A percentile compares a stretch with the other conserved stretches of the same genome.
These are phyloP conservation scores for Phyto melanocephala DNA, from an alignment of 2,888 invertebrate genomes.

Conservation along the genomic window DNA sequence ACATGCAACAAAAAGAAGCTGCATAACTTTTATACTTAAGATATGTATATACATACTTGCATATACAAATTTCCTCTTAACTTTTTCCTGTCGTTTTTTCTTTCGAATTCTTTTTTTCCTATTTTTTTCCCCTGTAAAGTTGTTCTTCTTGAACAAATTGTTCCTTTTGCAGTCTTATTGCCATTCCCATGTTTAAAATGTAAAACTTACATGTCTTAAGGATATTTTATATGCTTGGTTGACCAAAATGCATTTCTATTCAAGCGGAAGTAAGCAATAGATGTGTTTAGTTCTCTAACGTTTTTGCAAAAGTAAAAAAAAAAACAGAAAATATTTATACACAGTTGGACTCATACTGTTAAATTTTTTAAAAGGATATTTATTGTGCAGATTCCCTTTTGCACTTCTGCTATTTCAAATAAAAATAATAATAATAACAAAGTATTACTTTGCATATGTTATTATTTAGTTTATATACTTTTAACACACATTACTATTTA, in stretches of 20 bases:
- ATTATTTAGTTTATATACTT: constrained; percentile 52
- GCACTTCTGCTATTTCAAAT: neutral
- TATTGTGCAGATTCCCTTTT: neutral
- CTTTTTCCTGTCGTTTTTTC: constrained; percentile 30
- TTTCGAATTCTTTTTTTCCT: neutral
- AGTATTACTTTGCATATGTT: constrained; percentile 60
- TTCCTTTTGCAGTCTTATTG: constrained; percentile 53
- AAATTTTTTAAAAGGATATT: neutral
- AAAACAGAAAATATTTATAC: constrained; percentile 48
- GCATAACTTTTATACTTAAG: constrained; percentile 50
- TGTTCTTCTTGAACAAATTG: constrained; percentile 38
- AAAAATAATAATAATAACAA: neutral
- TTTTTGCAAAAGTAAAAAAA: constrained; percentile 8
- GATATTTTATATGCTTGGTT: constrained; percentile 65
- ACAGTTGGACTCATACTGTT: constrained; percentile 16
- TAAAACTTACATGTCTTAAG: constrained; percentile 53
- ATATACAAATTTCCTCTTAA: constrained; percentile 13
- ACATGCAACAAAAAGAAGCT: constrained; percentile 28
- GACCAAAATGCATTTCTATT: constrained; percentile 63
- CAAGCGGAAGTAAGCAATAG: constrained; percentile 64
- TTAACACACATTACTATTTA: neutral
- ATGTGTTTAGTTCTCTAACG: constrained; percentile 50
- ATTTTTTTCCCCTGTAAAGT: neutral
- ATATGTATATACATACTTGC: neutral
- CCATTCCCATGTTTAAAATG: constrained; percentile 31